Percentiles rank a stretch among this genome's conserved stretches.
These are phyloP conservation scores for Lithophane leautieri DNA, from an alignment of 2,888 invertebrate genomes.

Conservation along the genomic window DNA sequence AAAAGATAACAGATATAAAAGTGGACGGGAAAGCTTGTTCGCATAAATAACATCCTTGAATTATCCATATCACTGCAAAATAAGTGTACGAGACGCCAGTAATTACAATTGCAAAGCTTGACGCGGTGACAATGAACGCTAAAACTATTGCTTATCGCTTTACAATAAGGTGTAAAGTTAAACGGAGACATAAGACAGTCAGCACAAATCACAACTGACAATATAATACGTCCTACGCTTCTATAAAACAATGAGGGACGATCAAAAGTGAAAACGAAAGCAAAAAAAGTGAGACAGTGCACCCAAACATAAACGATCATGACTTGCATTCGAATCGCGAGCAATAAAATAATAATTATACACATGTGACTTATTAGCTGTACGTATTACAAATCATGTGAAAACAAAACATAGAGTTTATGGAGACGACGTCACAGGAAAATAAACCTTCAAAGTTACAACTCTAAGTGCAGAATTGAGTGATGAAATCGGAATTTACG, in stretches of 20 bases:
- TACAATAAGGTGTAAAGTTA: conserved; percentile 72
- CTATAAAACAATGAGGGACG: conserved; percentile 79
- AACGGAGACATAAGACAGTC: conserved; percentile 68
- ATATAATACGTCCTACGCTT: conserved; percentile 80
- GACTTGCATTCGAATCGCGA: conserved; percentile 85
- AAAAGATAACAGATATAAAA: conserved; percentile 10
- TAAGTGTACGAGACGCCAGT: conserved; percentile 62
- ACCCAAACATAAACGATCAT: conserved; percentile 83
- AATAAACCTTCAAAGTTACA: conserved; percentile 41
- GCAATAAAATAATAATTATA: conserved; percentile 90
- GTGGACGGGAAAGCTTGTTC: background rate
- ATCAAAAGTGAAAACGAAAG: conserved; percentile 77
- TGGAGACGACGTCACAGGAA: conserved; percentile 37
- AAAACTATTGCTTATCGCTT: conserved; percentile 63
- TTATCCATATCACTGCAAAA: conserved; percentile 57
- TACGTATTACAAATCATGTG: conserved; percentile 81
- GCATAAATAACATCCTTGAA: conserved; percentile 48
- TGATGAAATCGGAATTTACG: conserved; percentile 58
- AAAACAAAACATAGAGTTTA: conserved; percentile 74
- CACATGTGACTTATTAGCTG: conserved; percentile 89
- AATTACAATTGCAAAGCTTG: conserved; percentile 58
- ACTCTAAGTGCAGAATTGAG: conserved; percentile 59
- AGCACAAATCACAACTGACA: conserved; percentile 76
- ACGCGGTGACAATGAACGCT: conserved; percentile 63
- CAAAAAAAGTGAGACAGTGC: conserved; percentile 77